These are phyloP conservation scores for Whitmania pigra DNA, from an alignment of 1,140 invertebrate species.

Conservation along the genomic window DNA sequence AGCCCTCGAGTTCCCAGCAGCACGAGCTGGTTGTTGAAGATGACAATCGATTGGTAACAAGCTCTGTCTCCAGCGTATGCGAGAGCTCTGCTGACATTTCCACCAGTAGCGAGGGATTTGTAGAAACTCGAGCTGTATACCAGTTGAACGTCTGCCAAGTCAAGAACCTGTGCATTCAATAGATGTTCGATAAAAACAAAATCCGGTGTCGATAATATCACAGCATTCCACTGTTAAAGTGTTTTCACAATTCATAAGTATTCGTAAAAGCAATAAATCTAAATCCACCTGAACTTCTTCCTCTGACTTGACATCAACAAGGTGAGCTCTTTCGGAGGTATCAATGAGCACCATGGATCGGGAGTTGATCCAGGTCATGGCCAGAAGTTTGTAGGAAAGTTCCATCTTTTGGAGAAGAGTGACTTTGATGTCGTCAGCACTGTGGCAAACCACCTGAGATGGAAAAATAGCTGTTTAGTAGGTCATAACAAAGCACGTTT, in stretches of 20 bases:
- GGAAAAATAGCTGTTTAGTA: neutral
- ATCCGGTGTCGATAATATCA: neutral
- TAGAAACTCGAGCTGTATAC: constrained; percentile 82
- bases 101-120: constrained; percentile 62
- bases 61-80: constrained; percentile 69
- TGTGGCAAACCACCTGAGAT: constrained; percentile 38
- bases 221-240: neutral
- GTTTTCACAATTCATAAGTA: no score
- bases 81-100: constrained; percentile 64
- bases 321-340: constrained; percentile 66
- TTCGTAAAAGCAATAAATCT: no score
- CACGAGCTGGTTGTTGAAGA: constrained; percentile 64
- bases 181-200: neutral
- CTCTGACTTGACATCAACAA: constrained; percentile 75
- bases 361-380: constrained; percentile 65
- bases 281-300: constrained; percentile 50
- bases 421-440: constrained; percentile 48
- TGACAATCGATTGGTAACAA: constrained; percentile 77
- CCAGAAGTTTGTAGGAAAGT: constrained; percentile 56
- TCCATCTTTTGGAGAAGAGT: constrained; percentile 56
- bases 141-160: constrained; percentile 59
- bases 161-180: constrained; percentile 32
- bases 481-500: no score
- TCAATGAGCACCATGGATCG: constrained; percentile 72
- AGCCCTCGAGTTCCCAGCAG: constrained; percentile 69